These are phyloP conservation scores for Acomys russatus DNA, from an alignment of 2,797 vertebrate genomes.

Conservation along the genomic window DNA sequence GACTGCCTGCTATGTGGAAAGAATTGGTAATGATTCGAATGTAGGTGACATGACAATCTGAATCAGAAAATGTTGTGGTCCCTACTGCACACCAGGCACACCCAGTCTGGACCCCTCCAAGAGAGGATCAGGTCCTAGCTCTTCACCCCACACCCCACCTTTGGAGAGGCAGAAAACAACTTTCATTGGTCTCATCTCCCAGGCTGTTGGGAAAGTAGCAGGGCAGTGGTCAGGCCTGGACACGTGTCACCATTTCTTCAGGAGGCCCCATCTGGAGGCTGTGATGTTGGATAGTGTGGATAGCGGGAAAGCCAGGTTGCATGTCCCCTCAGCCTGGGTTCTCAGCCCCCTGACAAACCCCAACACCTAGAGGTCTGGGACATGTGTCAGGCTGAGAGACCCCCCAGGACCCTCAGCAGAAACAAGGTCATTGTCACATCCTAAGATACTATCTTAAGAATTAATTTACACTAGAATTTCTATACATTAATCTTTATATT, in stretches of 20 bases:
- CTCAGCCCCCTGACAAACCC: slow-evolving; percentile 57
- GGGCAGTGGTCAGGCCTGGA: slow-evolving; percentile 67
- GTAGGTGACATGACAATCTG: slow-evolving; percentile 55
- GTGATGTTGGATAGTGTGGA: background rate
- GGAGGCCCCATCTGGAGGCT: slow-evolving; percentile 56
- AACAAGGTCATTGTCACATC: slow-evolving; percentile 73
- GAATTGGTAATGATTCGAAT: slow-evolving; percentile 39
- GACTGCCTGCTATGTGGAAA: slow-evolving; percentile 20
- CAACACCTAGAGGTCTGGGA: background rate
- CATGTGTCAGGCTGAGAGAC: slow-evolving; percentile 41
- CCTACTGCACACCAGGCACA: background rate
- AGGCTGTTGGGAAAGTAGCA: slow-evolving; percentile 68
- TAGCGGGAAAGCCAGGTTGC: background rate
- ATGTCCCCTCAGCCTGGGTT: background rate
- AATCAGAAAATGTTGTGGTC: slow-evolving; percentile 14
- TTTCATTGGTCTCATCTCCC: slow-evolving; percentile 81
- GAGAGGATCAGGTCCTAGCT: slow-evolving; percentile 52
- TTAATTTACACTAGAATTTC: background rate
- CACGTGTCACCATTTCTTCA: slow-evolving; percentile 8
- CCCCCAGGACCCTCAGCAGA: slow-evolving; percentile 69
- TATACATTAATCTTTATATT: background rate
- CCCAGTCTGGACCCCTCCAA: background rate
- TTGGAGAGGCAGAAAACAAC: slow-evolving; percentile 82
- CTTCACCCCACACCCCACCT: slow-evolving; percentile 68
- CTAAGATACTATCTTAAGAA: background rate